Evolutionary conservation across 1,140 invertebrate species (phyloP), one percentile per base, ranked within the genome.

Genomic region (Drosophila eugracilis): DNA sequence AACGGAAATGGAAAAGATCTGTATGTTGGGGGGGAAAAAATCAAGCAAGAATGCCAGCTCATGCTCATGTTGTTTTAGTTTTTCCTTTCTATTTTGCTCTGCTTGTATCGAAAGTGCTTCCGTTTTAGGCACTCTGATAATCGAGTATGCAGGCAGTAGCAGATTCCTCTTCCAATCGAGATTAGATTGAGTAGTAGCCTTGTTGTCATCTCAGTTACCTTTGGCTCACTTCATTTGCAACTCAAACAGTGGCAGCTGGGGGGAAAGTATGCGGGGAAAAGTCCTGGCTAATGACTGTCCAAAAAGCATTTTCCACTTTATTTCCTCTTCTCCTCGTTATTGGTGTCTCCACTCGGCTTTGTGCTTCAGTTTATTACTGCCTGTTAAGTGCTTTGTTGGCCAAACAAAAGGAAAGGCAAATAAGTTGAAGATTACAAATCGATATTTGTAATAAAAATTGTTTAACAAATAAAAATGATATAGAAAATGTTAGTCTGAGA

Each of bases 261-360:
- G 26, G 14, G 19, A 12, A 7, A 6, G 10, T 39, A 21, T 10
- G 5, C 15, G 15, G 7, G 28, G 36, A 17, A 53, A 34, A 67
- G 28, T 42, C 60, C 44, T 28, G 52, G 60, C 69, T 74, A 73
- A 73, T 73, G 57, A 73, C 57, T 74, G 69, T 39, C 48, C 42
- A 49, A 72, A 73, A 73, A 54, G 69, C 49, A 74, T 73, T 63
- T 73, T 54, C 26, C 42, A 73, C 69, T 73, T 73, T 63, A 63
- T 73, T 73, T 73, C 30, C 57, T 60, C 42, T 73, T 44, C 41
- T 62, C 42, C 41, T 62, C 42, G 53, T 71, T 72, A 37, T 58
- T 72, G 53, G 19, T 71, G 42, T 52, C 48, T 70, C 30, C 47
- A 30, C 32, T 71, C 59, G 15, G 28, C 26, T 24, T 49, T 10